Conservation (phyloP, 2,113 vertebrate genomes). For the Chloebia gouldiae region DNA sequence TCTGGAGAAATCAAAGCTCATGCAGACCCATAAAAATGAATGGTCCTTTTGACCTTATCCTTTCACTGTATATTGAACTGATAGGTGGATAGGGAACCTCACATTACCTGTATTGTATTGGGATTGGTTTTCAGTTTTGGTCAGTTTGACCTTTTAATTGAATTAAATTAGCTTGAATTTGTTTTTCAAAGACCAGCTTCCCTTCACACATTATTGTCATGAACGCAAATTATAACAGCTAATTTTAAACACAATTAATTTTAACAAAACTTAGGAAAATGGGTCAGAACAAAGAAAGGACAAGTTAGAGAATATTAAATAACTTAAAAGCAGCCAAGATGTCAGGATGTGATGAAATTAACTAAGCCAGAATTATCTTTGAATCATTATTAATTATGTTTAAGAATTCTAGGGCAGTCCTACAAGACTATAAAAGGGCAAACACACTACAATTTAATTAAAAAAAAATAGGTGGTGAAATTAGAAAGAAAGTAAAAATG, state of each 20-base stretch:
- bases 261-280: not conserved
- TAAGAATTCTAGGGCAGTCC: not conserved
- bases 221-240: not conserved
- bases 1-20: not conserved
- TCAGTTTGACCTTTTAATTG: not conserved
- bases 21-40: not conserved
- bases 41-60: not conserved
- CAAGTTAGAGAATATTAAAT: slow-evolving; percentile 38
- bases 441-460: not conserved
- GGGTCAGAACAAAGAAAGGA: slow-evolving; percentile 41
- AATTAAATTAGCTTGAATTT: slow-evolving; percentile 6
- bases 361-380: not conserved
- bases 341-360: slow-evolving; percentile 38
- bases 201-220: not conserved
- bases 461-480: not conserved
- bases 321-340: not conserved
- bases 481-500: not conserved
- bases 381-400: not conserved
- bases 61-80: not conserved
- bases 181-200: not conserved
- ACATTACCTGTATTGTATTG: not conserved
- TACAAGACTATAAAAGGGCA: not conserved
- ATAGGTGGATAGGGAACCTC: not conserved
- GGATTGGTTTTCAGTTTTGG: not conserved
- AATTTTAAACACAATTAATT: slow-evolving; percentile 42